Evolutionary conservation across 1,140 invertebrate species (phyloP).

Genomic region (Lordiphosa clarofinis): DNA sequence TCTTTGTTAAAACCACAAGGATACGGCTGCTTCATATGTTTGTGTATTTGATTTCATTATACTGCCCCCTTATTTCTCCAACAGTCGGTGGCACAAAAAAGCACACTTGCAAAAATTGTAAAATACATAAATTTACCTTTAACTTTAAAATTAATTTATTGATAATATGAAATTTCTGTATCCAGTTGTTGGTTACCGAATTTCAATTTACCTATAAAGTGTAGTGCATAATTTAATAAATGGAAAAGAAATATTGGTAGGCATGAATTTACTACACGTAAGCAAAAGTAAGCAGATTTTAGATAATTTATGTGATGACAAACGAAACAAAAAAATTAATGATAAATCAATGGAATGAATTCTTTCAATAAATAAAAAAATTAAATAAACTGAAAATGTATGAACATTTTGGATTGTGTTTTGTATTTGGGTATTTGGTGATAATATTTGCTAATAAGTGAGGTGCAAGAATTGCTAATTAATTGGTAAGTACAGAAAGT

Average conservation of each 20-base stretch:
- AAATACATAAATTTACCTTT: slow-evolving; percentile 14
- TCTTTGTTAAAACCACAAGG: slow-evolving; percentile 61
- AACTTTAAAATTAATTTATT: slow-evolving; percentile 10
- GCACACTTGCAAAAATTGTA: slow-evolving; percentile 9
- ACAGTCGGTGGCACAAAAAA: slow-evolving; percentile 7
- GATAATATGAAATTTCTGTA: slow-evolving; percentile 1
- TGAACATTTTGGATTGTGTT: too few species aligned
- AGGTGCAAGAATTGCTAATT: too few species aligned
- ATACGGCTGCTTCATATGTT: slow-evolving; percentile 21
- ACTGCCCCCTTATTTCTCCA: slow-evolving; percentile 13
- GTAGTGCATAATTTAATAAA: slow-evolving; percentile 46
- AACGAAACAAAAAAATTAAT: slow-evolving; percentile 19
- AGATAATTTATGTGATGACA: slow-evolving; percentile 66
- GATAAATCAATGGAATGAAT: slow-evolving; percentile 50
- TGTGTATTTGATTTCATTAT: slow-evolving; percentile 50
- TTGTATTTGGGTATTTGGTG: too few species aligned
- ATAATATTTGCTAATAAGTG: too few species aligned
- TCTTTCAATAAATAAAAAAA: slow-evolving; percentile 50
- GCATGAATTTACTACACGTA: slow-evolving; percentile 67
- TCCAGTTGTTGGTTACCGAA: neutral
- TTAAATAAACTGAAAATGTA: slow-evolving; percentile 29
- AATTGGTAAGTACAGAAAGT: too few species aligned
- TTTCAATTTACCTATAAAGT: slow-evolving; percentile 27
- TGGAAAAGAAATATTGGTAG: slow-evolving; percentile 39
- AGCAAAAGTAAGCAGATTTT: slow-evolving; percentile 57